Conservation (phyloP, 2,888 invertebrate genomes). For the Cheilosia urbana region DNA sequence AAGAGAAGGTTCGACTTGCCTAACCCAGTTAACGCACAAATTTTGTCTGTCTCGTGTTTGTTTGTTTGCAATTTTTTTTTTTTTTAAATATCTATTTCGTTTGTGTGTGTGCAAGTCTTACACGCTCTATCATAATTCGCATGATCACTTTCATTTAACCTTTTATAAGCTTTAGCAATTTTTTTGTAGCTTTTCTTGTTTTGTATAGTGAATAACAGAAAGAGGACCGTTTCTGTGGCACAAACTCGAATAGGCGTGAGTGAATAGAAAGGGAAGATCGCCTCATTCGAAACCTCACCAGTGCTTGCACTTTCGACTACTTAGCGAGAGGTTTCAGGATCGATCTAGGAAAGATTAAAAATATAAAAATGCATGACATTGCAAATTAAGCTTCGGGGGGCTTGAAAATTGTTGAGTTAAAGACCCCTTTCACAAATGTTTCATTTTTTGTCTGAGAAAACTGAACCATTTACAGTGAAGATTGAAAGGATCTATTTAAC, state of each 20-base stretch:
- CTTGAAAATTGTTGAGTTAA: no score
- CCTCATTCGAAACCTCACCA: no score
- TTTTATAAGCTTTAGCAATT: neutral
- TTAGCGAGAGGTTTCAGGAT: no score
- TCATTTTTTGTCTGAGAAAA: no score
- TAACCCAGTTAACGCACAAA: conserved; percentile 14
- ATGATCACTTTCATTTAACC: conserved; percentile 22
- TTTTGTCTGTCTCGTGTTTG: conserved; percentile 22
- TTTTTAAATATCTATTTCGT: neutral
- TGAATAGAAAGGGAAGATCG: no score
- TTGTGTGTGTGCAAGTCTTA: conserved; percentile 6
- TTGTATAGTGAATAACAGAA: neutral
- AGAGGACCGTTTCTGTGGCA: conserved; percentile 1
- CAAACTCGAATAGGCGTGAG: neutral
- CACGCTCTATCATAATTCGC: conserved; percentile 18
- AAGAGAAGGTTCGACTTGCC: conserved; percentile 82
- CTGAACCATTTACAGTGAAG: no score
- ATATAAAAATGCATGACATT: no score
- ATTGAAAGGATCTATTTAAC: no score
- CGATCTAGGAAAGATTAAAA: no score
- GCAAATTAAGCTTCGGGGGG: no score
- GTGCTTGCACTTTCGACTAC: no score
- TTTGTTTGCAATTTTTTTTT: neutral
- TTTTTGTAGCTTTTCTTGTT: conserved; percentile 15
- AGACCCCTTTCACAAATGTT: no score